Evolutionary conservation across 1,140 invertebrate species (phyloP), one percentile per base, ranked within the genome.

Genomic region (Theocolax elegans): DNA sequence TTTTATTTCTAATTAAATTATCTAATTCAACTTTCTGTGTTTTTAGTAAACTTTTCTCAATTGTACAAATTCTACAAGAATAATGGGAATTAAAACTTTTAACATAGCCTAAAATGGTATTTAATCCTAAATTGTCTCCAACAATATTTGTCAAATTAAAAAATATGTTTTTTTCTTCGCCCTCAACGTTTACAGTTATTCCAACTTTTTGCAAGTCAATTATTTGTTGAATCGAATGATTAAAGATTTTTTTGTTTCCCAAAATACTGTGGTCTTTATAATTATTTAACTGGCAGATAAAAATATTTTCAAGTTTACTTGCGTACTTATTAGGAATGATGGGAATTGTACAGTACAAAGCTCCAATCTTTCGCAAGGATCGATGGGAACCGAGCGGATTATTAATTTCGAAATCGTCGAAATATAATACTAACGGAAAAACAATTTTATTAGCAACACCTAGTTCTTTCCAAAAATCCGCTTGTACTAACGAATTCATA

Each of bases 41-140:
- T n/a, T n/a, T 27, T 29, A 53, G 35, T 17, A 13, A 49, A 19
- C 56, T 31, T 54, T 19, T 67, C 23, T 17, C 48, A 71, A 25
- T 25, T 0, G 23, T 76, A 64, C 79, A 82, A 68, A 77, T 62
- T 31, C 79, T 64, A 71, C 80, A 82, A 72, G 69, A 77, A 75
- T 74, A 59, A 29, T 72, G 76, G 23, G 76, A 13, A n/a, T 73
- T 75, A 74, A 81, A 80, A 48, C 69, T 72, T 75, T 76, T 71
- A 1, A 54, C 65, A 62, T 77, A 80, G 23, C 77, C 77, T 13
- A 75, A 64, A 25, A 79, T 73, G n/a, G 63, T 56, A 67, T 82
- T 73, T 3, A 80, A 21, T 10, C 76, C 77, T 46, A 80, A 67
- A 67, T 81, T 82, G 44, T 82, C 79, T 7, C 79, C 78, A 17